Base-by-base conservation (phyloP, 2,113 vertebrate species). In the Gasterosteus aculeatus region DNA sequence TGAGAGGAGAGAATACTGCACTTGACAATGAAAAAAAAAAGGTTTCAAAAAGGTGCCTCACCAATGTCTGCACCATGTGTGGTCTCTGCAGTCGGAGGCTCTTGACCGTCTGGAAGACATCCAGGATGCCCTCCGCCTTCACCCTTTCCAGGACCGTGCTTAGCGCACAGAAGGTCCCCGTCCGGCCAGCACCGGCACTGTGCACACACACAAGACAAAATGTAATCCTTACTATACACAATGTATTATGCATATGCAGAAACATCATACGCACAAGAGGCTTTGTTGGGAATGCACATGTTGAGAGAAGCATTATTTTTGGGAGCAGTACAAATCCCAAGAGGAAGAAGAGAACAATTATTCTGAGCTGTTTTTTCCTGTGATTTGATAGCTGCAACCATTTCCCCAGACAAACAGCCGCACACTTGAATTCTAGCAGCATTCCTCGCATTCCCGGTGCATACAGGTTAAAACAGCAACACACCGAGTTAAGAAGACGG, bases 31-130 rank as follows among this genome's bases (percentile, higher is more conserved):
- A 3, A 51, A 18, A 12, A 51, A 44, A 2, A 29, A 49, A 60
- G 46, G 5, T 4, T 56, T 11, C 22, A 18, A 75, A 39, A 39
- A 15, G 31, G 11, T 7, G 3, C 5, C 95, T 90, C 93, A 99
- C 98, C 97, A 99, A 96, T 95, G 98, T 99, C 96, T 99, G 98
- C 95, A 99, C 98, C 98, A 99, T 99, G 90, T 99, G 98, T 70
- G 98, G 98, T 94, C 98, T 96, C 94, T 99, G 98, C 84, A 99
- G 93, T 89, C 98, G 93, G 78, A 99, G 94, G 91, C 98, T 99
- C 93, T 99, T 99, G 80, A 99, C 98, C 0, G 98, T 99, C 94
- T 99, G 98, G 94, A 99, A 99, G 87, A 99, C 98, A 4, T 99
- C 98, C 75, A 99, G 94, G 89, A 99, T 99, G 10, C 97, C 98